Percentiles rank a stretch among this genome's conserved stretches.
Conservation (phyloP, 2,888 invertebrate species). For the Luperina nickerlii region DNA sequence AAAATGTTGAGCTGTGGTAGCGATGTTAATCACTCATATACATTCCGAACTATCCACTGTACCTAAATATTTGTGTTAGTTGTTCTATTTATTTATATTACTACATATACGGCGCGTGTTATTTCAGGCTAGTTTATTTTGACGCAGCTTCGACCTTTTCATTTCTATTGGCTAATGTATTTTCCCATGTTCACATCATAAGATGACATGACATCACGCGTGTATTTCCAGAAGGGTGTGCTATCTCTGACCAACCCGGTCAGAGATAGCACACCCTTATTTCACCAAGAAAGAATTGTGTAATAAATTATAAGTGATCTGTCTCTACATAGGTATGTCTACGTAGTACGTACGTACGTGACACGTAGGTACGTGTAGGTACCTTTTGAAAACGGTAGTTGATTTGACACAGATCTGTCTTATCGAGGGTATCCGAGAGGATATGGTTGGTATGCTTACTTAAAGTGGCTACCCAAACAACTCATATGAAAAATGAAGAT, state of each 20-base stretch:
- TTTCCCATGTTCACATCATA: not conserved
- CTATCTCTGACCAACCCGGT: no score
- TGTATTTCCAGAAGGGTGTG: no score
- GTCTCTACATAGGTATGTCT: not conserved
- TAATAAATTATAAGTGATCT: not conserved
- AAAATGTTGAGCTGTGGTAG: not conserved
- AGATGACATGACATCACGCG: not conserved
- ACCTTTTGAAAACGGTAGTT: not conserved
- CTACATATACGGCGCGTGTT: conserved; percentile 1
- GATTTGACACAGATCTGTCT: conserved; percentile 3
- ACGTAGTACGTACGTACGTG: no score
- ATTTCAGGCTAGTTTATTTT: conserved; percentile 23
- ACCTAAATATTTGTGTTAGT: conserved; percentile 10
- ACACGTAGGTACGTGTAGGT: not conserved
- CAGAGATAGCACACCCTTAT: no score
- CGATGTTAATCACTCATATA: conserved; percentile 9
- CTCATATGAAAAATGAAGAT: not conserved
- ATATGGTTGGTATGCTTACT: not conserved
- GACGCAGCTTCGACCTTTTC: not conserved
- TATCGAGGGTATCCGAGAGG: not conserved
- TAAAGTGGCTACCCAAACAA: conserved; percentile 7
- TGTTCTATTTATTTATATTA: conserved; percentile 4
- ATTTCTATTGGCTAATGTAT: not conserved
- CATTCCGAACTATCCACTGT: not conserved
- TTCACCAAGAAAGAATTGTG: not conserved